These are phyloP conservation scores for Engraulis encrasicolus DNA, from an alignment of 2,113 vertebrate species.

Conservation along the genomic window DNA sequence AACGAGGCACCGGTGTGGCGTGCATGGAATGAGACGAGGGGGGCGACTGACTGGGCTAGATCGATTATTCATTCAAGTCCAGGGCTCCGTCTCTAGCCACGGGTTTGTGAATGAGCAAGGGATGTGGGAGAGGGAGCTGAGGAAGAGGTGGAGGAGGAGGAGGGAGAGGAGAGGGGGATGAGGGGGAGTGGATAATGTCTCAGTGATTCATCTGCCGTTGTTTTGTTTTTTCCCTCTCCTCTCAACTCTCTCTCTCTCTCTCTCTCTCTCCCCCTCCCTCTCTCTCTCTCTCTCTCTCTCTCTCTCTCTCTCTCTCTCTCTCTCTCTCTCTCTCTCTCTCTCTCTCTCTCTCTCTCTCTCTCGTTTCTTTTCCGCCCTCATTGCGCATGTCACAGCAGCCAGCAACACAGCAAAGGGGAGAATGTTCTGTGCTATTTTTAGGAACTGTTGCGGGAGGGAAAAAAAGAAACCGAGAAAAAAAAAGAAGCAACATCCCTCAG, in stretches of 20 bases:
- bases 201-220: conserved; percentile 45
- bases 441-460: conserved; percentile 64
- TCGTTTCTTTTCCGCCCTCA: conserved; percentile 25
- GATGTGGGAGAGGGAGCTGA: conserved; percentile 23
- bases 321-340: conserved; percentile 19
- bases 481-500: conserved; percentile 37
- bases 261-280: neutral
- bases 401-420: conserved; percentile 50
- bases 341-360: neutral
- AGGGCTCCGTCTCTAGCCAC: conserved; percentile 31
- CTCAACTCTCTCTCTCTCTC: neutral
- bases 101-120: conserved; percentile 48
- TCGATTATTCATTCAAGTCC: conserved; percentile 52
- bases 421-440: conserved; percentile 74
- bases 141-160: conserved; percentile 14
- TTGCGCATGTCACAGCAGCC: conserved; percentile 65
- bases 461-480: no score
- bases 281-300: neutral
- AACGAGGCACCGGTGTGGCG: no score
- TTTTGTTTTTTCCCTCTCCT: conserved; percentile 4
- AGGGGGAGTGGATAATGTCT: conserved; percentile 30
- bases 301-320: neutral
- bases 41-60: conserved; percentile 17
- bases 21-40: conserved; percentile 12
- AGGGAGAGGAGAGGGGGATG: conserved; percentile 15